Conservation (phyloP, 2,113 vertebrate species). For the Notarius lentiginosus region DNA sequence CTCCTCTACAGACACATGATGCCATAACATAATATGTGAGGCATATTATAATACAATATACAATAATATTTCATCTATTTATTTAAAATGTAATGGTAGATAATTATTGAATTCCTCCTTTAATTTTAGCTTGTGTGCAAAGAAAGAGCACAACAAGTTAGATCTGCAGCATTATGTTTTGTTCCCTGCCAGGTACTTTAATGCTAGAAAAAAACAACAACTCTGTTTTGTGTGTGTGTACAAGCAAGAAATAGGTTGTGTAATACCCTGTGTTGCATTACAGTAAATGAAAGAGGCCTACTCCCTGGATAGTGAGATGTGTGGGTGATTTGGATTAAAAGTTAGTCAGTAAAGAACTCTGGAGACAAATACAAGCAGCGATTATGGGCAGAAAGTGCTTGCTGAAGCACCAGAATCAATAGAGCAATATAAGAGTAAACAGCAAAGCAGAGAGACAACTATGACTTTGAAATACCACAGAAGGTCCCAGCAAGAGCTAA, state of each 20-base stretch:
- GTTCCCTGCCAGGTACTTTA: not conserved
- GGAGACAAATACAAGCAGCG: constrained; percentile 16
- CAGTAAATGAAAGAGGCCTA: not conserved
- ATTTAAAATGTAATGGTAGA: too few relatives aligned
- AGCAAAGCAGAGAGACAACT: not conserved
- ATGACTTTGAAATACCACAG: constrained; percentile 6
- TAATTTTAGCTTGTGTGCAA: not conserved
- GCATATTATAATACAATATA: too few relatives aligned
- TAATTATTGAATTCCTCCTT: not conserved
- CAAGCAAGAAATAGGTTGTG: not conserved
- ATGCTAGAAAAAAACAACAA: not conserved
- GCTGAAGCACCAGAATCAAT: constrained; percentile 4
- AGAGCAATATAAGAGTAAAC: not conserved
- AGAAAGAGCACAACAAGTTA: not conserved
- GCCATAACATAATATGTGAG: too few relatives aligned
- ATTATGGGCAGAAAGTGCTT: constrained; percentile 10
- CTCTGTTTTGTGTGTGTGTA: not conserved
- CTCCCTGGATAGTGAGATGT: not conserved
- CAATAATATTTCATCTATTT: too few relatives aligned
- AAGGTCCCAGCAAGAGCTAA: not conserved
- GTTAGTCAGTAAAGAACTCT: constrained; percentile 12
- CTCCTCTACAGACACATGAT: not conserved
- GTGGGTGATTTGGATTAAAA: constrained; percentile 23
- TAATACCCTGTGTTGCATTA: not conserved
- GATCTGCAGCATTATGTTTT: not conserved